Base-by-base conservation (phyloP, 2,888 invertebrate species). In the Lasioglossum calceatum region DNA sequence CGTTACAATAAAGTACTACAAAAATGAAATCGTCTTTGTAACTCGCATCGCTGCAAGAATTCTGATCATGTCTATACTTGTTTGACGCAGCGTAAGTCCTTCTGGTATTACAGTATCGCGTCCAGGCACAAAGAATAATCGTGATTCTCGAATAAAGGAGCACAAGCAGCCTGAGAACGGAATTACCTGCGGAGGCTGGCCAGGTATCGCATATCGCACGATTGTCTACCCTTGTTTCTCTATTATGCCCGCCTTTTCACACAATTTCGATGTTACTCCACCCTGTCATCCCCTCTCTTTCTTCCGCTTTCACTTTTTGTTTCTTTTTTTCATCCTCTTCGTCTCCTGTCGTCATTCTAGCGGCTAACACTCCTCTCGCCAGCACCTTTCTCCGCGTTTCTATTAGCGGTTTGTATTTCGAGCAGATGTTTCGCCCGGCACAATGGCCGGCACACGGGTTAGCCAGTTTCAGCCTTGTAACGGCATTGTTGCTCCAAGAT, bases 391-490 rank as follows among this genome's bases (percentile, higher is more conserved):
- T 88, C 86, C 89, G 92, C 92, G 92, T 94, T 94, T 95, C 94
- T 94, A 95, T 94, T 95, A 94, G 95, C 93, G 93, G 94, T 94
- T 95, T 94, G 92, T 94, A 94, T 95, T 95, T 93, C 95, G 93
- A 92, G 94, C 95, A 95, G 95, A 95, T 95, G 95, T 94, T 93
- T 91, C 91, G 83, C 85, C 85, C 77, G 85, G 73, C 82, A 94
- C 94, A 95, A 95, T 94, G 89, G 88, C 77, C 71, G 87, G 72
- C 87, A 91, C 92, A 89, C 92, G 92, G 90, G 92, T 90, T 91
- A 91, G 92, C 92, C 93, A 93, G 93, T 93, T 93, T 91, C 92
- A 91, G 92, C 87, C 92, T 93, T 90, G 91, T 92, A 92, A 64
- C 91, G 86, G 89, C 86, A 94, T 94, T 94, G 93, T 94, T 90